A percentile compares a stretch with the other conserved stretches of the same genome.
These are phyloP conservation scores for Falco cherrug DNA, from an alignment of 2,797 vertebrate genomes.

Conservation along the genomic window DNA sequence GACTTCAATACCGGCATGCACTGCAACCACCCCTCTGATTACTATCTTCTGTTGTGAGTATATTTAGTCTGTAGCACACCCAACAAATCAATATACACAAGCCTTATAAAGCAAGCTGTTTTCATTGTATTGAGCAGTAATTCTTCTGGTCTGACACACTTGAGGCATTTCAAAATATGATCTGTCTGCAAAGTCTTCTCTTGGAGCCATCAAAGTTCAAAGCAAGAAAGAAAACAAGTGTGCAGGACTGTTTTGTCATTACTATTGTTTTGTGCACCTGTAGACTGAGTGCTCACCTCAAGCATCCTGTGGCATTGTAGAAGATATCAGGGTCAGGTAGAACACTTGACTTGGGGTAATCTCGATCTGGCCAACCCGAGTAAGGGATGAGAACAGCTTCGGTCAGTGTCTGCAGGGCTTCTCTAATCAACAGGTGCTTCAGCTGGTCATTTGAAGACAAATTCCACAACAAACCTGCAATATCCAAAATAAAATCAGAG, in stretches of 20 bases:
- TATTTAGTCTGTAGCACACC: not conserved
- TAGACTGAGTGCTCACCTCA: constrained; percentile 79
- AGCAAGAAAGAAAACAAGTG: not conserved
- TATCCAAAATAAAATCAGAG: not conserved
- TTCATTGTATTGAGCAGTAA: not conserved
- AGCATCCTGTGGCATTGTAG: constrained; percentile 89
- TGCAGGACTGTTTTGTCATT: not conserved
- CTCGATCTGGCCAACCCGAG: constrained; percentile 89
- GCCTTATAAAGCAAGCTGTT: not conserved
- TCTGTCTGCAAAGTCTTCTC: not conserved
- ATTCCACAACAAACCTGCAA: constrained; percentile 94
- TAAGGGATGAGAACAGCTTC: constrained; percentile 86
- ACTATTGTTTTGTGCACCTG: not conserved
- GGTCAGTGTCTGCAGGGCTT: constrained; percentile 80
- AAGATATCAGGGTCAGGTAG: constrained; percentile 87
- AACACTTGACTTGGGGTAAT: constrained; percentile 89
- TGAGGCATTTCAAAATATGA: not conserved
- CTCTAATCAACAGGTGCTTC: constrained; percentile 82
- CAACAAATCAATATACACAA: not conserved
- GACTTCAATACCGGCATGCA: not conserved
- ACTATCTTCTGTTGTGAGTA: not conserved
- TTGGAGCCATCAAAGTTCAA: not conserved
- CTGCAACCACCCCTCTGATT: not conserved
- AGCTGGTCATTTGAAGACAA: constrained; percentile 92
- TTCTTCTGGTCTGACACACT: not conserved